Evolutionary conservation across 37 sponge, comb jelly and placozoan genomes (phyloP).

Genomic region (Diacarnus erythraeanus): DNA sequence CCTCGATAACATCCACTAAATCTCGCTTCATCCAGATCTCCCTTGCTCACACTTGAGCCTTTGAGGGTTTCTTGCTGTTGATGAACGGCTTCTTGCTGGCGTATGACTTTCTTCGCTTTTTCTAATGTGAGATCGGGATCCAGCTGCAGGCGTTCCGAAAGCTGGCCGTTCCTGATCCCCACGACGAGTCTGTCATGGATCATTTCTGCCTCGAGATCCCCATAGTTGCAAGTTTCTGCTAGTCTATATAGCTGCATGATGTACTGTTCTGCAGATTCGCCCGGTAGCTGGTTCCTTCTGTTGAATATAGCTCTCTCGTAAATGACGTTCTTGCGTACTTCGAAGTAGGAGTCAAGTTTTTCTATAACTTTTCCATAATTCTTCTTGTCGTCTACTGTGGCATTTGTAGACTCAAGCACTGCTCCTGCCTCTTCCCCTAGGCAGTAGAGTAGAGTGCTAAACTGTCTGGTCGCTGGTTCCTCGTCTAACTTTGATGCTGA

Average conservation of each 20-base stretch:
- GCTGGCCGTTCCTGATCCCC: neutral
- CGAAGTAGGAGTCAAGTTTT: neutral
- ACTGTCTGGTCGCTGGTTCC: neutral
- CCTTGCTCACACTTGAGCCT: neutral
- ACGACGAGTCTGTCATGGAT: slow-evolving; percentile 8
- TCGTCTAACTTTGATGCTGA: neutral
- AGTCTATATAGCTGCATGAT: slow-evolving; percentile 7
- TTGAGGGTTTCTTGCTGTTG: neutral
- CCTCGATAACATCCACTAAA: neutral
- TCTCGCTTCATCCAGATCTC: neutral
- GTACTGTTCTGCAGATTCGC: slow-evolving; percentile 20
- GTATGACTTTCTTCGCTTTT: slow-evolving; percentile 9
- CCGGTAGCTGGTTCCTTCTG: neutral
- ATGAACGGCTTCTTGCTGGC: slow-evolving; percentile 15
- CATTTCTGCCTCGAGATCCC: neutral
- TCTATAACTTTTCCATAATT: neutral
- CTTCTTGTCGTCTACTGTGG: neutral
- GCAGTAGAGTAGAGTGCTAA: slow-evolving; percentile 1
- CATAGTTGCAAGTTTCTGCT: slow-evolving; percentile 7
- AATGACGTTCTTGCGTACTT: slow-evolving; percentile 18
- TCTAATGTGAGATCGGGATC: slow-evolving; percentile 16
- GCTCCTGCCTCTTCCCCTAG: neutral
- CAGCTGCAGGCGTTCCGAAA: slow-evolving; percentile 16
- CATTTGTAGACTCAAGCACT: slow-evolving; percentile 2
- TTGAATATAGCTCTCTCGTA: slow-evolving; percentile 18